phyloP scores from a whole-genome alignment of 2,888 invertebrate genomes.

The Sinodicranocentrus sp. region DNA sequence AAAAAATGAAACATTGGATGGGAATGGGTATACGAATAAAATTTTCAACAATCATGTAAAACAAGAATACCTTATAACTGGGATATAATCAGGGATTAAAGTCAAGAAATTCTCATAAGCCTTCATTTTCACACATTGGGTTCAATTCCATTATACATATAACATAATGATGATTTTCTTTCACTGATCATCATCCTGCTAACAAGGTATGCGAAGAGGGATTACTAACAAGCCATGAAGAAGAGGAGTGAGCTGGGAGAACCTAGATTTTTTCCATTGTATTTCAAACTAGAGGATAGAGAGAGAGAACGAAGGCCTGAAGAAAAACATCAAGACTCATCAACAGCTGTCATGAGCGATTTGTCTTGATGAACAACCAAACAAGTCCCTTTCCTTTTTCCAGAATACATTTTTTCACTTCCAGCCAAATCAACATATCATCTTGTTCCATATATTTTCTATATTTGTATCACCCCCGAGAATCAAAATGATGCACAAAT shows the following conservation, averaged over 20 bases:
- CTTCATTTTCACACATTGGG: constrained; percentile 69
- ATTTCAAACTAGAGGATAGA: constrained; percentile 30
- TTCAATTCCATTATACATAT: constrained; percentile 49
- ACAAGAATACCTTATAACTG: constrained; percentile 58
- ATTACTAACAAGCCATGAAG: constrained; percentile 68
- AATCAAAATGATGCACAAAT: neutral
- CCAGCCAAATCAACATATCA: neutral
- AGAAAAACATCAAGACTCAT: constrained; percentile 73
- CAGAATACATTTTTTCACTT: neutral
- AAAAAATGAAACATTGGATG: constrained; percentile 26
- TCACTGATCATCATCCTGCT: constrained; percentile 30
- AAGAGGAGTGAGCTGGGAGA: constrained; percentile 58
- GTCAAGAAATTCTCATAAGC: constrained; percentile 65
- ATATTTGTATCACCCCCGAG: too few relatives aligned
- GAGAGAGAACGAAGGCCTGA: constrained; percentile 4
- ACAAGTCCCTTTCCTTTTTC: constrained; percentile 53
- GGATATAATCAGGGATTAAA: constrained; percentile 66
- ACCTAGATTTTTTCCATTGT: constrained; percentile 3
- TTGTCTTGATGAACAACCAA: constrained; percentile 73
- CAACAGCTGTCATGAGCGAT: constrained; percentile 75
- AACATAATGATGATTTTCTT: constrained; percentile 36
- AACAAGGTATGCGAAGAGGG: constrained; percentile 64
- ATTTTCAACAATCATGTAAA: constrained; percentile 67
- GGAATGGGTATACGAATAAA: neutral
- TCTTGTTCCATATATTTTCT: too few relatives aligned